phyloP scores from a whole-genome alignment of 1,140 invertebrate genomes.

The Drosophila lini region DNA sequence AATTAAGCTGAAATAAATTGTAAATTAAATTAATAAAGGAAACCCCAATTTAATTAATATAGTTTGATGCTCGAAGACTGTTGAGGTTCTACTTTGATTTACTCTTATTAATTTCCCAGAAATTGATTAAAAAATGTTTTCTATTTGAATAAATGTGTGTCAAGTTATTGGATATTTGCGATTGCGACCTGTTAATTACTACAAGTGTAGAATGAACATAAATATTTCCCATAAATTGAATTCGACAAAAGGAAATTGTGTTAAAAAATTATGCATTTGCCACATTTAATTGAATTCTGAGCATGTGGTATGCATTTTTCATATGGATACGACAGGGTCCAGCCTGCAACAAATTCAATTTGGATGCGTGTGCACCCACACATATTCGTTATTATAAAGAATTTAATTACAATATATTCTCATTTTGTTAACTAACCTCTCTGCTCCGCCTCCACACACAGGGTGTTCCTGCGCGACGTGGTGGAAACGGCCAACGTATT shows the following conservation, averaged over 20 bases:
- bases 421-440: slow-evolving; percentile 62
- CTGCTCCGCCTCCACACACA: slow-evolving; percentile 85
- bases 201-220: slow-evolving; percentile 18
- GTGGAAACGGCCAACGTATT: slow-evolving; percentile 96
- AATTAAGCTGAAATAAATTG: background rate
- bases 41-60: background rate
- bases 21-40: background rate
- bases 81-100: background rate
- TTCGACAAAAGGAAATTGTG: slow-evolving; percentile 35
- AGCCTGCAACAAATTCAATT: slow-evolving; percentile 55
- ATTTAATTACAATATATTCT: slow-evolving; percentile 70
- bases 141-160: background rate
- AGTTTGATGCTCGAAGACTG: background rate
- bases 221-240: slow-evolving; percentile 46
- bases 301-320: slow-evolving; percentile 48
- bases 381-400: slow-evolving; percentile 39
- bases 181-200: slow-evolving; percentile 25
- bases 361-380: slow-evolving; percentile 22
- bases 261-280: slow-evolving; percentile 53
- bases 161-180: background rate
- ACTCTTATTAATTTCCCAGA: slow-evolving; percentile 6
- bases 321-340: slow-evolving; percentile 8
- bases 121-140: slow-evolving; percentile 8
- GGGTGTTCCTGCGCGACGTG: slow-evolving; percentile 93
- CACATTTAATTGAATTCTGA: slow-evolving; percentile 72